These are phyloP conservation scores for Apodemus agrarius DNA, from an alignment of 2,797 vertebrate genomes.

Conservation along the genomic window DNA sequence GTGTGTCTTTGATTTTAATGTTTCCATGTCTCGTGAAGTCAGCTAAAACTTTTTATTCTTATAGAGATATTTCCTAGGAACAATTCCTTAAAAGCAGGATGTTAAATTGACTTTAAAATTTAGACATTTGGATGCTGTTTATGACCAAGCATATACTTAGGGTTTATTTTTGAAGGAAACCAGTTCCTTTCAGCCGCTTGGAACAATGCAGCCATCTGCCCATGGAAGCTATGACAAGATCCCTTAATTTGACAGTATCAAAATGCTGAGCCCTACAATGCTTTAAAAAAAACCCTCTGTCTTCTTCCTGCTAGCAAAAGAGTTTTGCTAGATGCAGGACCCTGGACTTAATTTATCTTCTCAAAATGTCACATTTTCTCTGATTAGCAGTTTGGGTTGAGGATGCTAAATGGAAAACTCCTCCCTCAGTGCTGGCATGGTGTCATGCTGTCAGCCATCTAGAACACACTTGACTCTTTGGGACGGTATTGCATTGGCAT, in stretches of 20 bases:
- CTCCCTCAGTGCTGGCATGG: neutral
- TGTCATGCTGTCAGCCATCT: neutral
- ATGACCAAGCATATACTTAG: constrained; percentile 54
- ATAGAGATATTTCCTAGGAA: constrained; percentile 61
- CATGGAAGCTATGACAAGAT: constrained; percentile 49
- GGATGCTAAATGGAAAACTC: neutral
- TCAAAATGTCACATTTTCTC: constrained; percentile 24
- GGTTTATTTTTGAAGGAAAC: constrained; percentile 56
- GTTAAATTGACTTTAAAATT: constrained; percentile 63
- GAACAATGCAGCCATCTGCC: constrained; percentile 74
- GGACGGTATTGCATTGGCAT: neutral
- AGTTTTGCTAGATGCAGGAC: constrained; percentile 57
- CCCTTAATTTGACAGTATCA: constrained; percentile 70
- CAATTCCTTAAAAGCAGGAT: neutral
- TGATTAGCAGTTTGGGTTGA: constrained; percentile 38
- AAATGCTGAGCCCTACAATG: constrained; percentile 74
- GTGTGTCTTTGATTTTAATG: neutral
- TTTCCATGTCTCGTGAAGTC: constrained; percentile 52
- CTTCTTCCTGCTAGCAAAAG: constrained; percentile 70
- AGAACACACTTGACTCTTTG: neutral
- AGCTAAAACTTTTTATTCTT: constrained; percentile 48
- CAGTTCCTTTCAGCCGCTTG: constrained; percentile 65
- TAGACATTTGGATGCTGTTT: constrained; percentile 68
- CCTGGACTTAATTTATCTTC: constrained; percentile 28
- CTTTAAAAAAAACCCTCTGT: constrained; percentile 51